A percentile compares a stretch with the other conserved stretches of the same genome.
Conservation (phyloP, 1,140 invertebrate genomes). For the Drosophila nebulosa region DNA sequence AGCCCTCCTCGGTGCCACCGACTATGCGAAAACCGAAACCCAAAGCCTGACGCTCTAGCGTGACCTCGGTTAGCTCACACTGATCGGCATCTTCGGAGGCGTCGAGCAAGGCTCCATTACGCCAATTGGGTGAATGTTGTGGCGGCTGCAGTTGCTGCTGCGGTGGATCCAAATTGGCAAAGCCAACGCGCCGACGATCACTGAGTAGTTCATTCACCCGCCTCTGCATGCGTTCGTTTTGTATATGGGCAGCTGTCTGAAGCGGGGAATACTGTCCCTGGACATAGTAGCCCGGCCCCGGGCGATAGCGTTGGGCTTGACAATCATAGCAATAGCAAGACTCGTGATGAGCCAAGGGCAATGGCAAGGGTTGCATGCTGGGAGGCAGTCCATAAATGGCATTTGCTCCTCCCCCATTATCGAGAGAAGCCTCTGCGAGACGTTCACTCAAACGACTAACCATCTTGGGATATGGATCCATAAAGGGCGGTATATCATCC, state of each 20-base stretch:
- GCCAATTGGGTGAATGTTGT: conserved; percentile 61
- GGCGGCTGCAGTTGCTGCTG: conserved; percentile 35
- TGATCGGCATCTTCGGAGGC: conserved; percentile 81
- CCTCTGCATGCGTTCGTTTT: conserved; percentile 76
- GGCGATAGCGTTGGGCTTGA: conserved; percentile 69
- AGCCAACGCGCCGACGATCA: conserved; percentile 70
- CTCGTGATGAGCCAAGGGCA: conserved; percentile 67
- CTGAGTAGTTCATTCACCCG: conserved; percentile 74
- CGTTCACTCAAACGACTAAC: conserved; percentile 72
- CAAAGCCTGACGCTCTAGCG: conserved; percentile 89
- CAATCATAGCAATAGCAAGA: conserved; percentile 79
- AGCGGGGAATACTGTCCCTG: conserved; percentile 62
- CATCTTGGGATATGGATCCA: conserved; percentile 80
- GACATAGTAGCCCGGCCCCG: conserved; percentile 26
- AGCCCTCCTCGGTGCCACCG: conserved; percentile 98
- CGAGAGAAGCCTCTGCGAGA: conserved; percentile 68
- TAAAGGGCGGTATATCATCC: conserved; percentile 75
- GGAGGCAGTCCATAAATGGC: conserved; percentile 66
- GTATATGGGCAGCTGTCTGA: conserved; percentile 67
- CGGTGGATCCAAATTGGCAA: conserved; percentile 67
- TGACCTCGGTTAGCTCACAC: conserved; percentile 89
- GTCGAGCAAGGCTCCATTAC: conserved; percentile 70
- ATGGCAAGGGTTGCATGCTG: conserved; percentile 62
- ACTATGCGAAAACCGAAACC: conserved; percentile 99
- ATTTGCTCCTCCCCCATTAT: conserved; percentile 16